Base-by-base conservation (phyloP, 2,797 vertebrate genomes). In the Lepilemur ruficaudatus region DNA sequence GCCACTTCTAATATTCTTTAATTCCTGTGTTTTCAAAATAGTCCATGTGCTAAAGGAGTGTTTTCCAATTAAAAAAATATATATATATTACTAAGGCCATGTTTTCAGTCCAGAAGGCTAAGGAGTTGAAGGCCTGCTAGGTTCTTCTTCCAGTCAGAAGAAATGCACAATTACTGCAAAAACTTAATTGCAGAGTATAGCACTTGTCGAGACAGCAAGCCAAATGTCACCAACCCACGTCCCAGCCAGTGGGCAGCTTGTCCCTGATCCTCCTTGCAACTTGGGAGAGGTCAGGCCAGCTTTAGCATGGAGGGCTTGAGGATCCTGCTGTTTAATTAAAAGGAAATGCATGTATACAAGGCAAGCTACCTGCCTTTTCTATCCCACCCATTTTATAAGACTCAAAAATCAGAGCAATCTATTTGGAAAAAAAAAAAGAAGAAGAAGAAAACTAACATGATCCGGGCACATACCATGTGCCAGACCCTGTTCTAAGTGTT, bases 1-100 rank as follows among this genome's bases (percentile, higher is more conserved):
- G 17, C 35, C 52, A 95, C 4, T 85, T 72, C 23, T 89, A 70
- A 28, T 70, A 83, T 63, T 85, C 25, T 89, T 85, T 92, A 83
- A 76, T 93, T 83, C 63, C 28, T 17, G 13, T 63, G 12, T 95
- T 79, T 83, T 95, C 87, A 94, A 97, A 96, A 95, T 94, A 97
- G 88, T 92, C 93, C 75, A 2, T 67, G 67, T 25, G 35, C 25
- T 95, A 81, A 84, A 96, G 75, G 38, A 96, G 38, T 1, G 5
- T 73, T 94, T 23, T 97, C 63, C 73, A 93, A 85, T 17, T 25
- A 23, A 59, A 41, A 61, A 61, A 18, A 55, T 55, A 22, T 85
- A 22, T 43, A 43, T 41, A 25, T 57, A 25, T 85, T 55, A 28
- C 14, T 4, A 73, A 65, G 28, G 63, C 57, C 41, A 81, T 15